A percentile compares a stretch with the other conserved stretches of the same genome.
phyloP scores from a whole-genome alignment of 2,888 invertebrate genomes.

The Cotesia congregata region DNA sequence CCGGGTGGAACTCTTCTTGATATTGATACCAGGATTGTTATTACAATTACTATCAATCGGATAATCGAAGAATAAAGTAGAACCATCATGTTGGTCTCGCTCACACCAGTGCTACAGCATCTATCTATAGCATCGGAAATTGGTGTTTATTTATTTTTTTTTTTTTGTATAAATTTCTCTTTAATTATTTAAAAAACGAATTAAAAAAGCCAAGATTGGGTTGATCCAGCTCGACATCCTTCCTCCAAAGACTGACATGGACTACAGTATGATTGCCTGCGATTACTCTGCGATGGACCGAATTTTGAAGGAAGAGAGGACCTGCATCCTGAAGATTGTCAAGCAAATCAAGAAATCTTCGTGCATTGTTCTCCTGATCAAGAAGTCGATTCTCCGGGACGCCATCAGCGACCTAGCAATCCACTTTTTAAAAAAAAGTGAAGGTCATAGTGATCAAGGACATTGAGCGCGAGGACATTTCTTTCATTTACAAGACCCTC shows the following conservation, averaged over 20 bases:
- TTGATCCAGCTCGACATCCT: conserved; percentile 99
- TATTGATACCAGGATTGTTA: too few relatives aligned
- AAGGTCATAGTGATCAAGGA: conserved; percentile 99
- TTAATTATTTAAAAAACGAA: too few relatives aligned
- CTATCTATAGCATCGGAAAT: too few relatives aligned
- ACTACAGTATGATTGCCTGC: conserved; percentile 94
- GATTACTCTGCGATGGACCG: conserved; percentile 99
- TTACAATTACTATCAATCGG: too few relatives aligned
- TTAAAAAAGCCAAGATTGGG: conserved; percentile 98
- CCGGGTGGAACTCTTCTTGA: too few relatives aligned
- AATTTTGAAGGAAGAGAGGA: conserved; percentile 95
- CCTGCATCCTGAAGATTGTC: conserved; percentile 97
- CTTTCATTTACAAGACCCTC: conserved; percentile 95
- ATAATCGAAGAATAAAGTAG: too few relatives aligned
- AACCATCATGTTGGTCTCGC: too few relatives aligned
- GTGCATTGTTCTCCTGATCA: conserved; percentile 96
- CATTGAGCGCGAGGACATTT: conserved; percentile 97
- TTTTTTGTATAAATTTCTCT: too few relatives aligned
- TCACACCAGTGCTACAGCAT: too few relatives aligned
- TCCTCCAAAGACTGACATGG: conserved; percentile 99
- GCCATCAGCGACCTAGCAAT: conserved; percentile 96
- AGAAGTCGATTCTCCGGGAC: conserved; percentile 87
- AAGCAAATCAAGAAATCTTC: conserved; percentile 99
- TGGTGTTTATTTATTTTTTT: too few relatives aligned
- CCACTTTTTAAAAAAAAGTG: conserved; percentile 98